phyloP scores from a whole-genome alignment of 2,113 vertebrate genomes.

The Struthidea cinerea region DNA sequence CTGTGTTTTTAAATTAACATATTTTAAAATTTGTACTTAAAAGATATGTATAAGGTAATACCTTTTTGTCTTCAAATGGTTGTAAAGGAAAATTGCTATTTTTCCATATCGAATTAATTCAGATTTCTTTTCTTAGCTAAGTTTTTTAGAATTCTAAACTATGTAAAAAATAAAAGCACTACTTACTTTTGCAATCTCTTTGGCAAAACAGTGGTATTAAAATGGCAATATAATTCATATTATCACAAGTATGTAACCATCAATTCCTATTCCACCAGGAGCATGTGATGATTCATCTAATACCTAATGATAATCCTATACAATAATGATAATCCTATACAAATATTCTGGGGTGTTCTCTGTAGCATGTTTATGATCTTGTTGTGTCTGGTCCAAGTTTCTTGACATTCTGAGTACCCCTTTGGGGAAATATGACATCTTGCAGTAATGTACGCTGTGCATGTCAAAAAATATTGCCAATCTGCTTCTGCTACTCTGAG shows the following conservation, averaged over 20 bases:
- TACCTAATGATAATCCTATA: conserved; percentile 29
- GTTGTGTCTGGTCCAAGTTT: conserved; percentile 51
- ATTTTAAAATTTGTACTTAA: neutral
- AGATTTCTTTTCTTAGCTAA: neutral
- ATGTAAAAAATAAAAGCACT: neutral
- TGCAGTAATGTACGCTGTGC: conserved; percentile 14
- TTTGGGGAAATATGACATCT: conserved; percentile 58
- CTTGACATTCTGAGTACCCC: conserved; percentile 51
- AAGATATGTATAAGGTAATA: neutral
- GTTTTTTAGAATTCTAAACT: neutral
- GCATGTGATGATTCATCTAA: neutral
- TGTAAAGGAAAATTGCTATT: neutral
- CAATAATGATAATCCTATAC: conserved; percentile 28
- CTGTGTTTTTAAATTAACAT: neutral
- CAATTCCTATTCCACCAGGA: neutral
- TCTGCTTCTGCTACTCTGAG: conserved; percentile 49
- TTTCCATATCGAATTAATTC: neutral
- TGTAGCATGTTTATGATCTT: conserved; percentile 51
- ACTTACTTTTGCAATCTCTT: neutral
- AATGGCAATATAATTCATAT: neutral
- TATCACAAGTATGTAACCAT: neutral
- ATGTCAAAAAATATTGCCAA: conserved; percentile 47
- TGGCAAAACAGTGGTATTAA: neutral
- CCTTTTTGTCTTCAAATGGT: neutral
- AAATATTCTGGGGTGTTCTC: conserved; percentile 14